Evolutionary conservation across 2,888 invertebrate genomes (phyloP), one percentile per base, ranked within the genome.

Genomic region (Branchellion lobata): DNA sequence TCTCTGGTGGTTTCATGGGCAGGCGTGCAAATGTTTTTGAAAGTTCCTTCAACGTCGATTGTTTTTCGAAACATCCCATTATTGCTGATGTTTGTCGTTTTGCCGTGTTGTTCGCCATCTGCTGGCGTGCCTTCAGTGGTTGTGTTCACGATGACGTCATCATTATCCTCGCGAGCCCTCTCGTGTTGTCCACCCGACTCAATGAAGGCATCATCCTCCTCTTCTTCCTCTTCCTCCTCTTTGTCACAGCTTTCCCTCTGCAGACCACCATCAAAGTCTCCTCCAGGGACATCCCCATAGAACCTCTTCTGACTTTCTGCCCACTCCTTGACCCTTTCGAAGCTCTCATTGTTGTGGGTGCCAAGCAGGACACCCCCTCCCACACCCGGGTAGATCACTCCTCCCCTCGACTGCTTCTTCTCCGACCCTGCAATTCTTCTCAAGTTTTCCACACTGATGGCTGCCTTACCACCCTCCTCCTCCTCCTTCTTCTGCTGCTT

Each of bases 261-360:
- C 3, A 8, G 5, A 18, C 3, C 61, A 57, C 3, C 3, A 5
- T n/a, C 61, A n/a, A 3, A 24, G 61, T 57, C 24, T 5, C 3
- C n/a, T n/a, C n/a, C n/a, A n/a, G n/a, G n/a, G n/a, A n/a, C 61
- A 57, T 75, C 73, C 18, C 36, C 51, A 8, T 51, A 47, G 53
- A 65, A 77, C 36, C 31, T 57, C 14, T 77, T 77, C 53, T 77
- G 77, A n/a, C 57, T 34, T 61, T 61, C 77, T n/a, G 77, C 53
- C 77, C 77, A 77, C 34, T 77, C 77, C 53, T 61, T 77, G 0
- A 77, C 77, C 34, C 77, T 61, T 1, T 57, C 57, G 33, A 77
- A 61, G 61, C 53, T 65, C 14, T 34, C 61, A n/a, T 24, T 57
- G 21, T 5, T 57, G n/a, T 57, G 61, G n/a, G 3, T 24, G 61